These are phyloP conservation scores for Palaemon carinicauda DNA, from an alignment of 1,140 invertebrate genomes.

Conservation along the genomic window DNA sequence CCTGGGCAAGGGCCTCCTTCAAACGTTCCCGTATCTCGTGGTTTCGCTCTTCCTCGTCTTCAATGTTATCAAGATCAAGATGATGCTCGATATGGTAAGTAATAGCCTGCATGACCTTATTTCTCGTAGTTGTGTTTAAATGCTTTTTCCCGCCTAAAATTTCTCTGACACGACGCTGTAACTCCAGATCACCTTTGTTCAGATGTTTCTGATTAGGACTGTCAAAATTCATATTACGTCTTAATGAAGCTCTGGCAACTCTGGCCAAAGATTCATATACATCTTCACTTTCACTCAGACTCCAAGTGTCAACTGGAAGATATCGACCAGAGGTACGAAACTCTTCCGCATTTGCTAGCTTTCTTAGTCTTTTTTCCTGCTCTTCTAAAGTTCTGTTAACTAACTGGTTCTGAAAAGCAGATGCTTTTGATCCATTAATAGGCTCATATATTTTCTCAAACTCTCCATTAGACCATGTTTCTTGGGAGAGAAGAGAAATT, in stretches of 20 bases:
- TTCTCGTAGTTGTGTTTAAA: conserved; percentile 35
- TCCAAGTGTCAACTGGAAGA: conserved; percentile 49
- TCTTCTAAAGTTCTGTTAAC: conserved; percentile 32
- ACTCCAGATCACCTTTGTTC: conserved; percentile 36
- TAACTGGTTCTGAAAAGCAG: not conserved
- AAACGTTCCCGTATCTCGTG: conserved; percentile 52
- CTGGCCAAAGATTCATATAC: conserved; percentile 44
- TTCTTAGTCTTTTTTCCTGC: conserved; percentile 16
- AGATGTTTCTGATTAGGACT: not conserved
- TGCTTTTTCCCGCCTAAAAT: conserved; percentile 36
- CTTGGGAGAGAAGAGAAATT: conserved; percentile 42
- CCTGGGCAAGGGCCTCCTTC: conserved; percentile 56
- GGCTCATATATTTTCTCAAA: conserved; percentile 60
- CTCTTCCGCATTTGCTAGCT: conserved; percentile 14
- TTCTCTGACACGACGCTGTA: conserved; percentile 40
- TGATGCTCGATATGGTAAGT: conserved; percentile 54
- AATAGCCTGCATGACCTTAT: conserved; percentile 50
- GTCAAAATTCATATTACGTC: not conserved
- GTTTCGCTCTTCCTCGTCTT: conserved; percentile 51
- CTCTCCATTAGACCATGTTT: conserved; percentile 57
- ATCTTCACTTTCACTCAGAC: conserved; percentile 54
- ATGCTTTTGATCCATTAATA: not conserved
- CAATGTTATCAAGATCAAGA: conserved; percentile 21
- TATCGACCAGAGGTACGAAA: not conserved
- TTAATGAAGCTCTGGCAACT: conserved; percentile 15